Evolutionary conservation across 1,140 invertebrate species (phyloP).

Genomic region (Colletes latitarsis): DNA sequence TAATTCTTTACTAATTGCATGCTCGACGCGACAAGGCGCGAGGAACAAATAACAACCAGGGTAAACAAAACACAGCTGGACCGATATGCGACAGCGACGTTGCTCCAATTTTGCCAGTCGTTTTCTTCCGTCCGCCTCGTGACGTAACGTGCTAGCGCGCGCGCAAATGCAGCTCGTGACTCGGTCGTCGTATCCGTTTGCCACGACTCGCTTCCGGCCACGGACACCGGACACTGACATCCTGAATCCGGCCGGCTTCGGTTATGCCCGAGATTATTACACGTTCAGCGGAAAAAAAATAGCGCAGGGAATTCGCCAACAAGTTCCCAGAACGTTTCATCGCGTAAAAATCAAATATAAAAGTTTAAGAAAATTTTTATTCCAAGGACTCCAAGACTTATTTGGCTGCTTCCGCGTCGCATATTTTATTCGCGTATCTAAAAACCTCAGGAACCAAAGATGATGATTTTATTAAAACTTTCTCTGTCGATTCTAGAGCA

Average conservation of each 20-base stretch:
- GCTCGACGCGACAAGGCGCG: not conserved
- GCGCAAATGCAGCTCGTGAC: constrained; percentile 11
- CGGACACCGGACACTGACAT: constrained; percentile 60
- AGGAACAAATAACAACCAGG: not conserved
- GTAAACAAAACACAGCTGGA: not conserved
- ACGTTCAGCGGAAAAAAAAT: not conserved
- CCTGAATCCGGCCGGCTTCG: constrained; percentile 47
- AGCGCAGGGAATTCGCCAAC: not conserved
- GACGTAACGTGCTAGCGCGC: constrained; percentile 39
- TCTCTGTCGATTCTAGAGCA: no score
- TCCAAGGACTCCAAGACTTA: no score
- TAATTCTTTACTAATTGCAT: constrained; percentile 4
- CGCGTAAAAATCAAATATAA: no score
- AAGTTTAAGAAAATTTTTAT: no score
- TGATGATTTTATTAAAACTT: no score
- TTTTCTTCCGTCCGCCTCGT: constrained; percentile 1
- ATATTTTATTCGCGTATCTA: no score
- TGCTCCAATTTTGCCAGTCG: constrained; percentile 1
- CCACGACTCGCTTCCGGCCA: constrained; percentile 54
- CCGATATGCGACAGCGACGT: not conserved
- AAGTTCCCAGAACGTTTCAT: no score
- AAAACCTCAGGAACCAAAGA: no score
- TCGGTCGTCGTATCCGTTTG: constrained; percentile 42
- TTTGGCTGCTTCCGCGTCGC: no score
- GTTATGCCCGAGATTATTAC: constrained; percentile 47